Evolutionary conservation across 2,888 invertebrate genomes (phyloP), one percentile per base, ranked within the genome.

Genomic region (Lycophotia porphyrea): DNA sequence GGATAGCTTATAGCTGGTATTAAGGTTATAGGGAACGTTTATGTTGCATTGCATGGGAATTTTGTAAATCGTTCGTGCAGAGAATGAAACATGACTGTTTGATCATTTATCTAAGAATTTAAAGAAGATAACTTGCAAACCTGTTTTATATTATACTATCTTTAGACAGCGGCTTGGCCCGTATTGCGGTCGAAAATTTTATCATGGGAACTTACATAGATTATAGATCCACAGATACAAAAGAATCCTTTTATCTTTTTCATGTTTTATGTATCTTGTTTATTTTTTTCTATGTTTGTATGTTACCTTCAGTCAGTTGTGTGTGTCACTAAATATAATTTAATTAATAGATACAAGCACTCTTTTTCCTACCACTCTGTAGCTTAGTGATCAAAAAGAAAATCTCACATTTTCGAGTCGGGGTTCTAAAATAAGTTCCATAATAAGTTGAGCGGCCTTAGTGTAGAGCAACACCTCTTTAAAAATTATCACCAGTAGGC

Each of bases 1-100:
- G 67, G n/a, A 58, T 58, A 64, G 49, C 15, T 64, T 68, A 58
- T 64, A 9, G 58, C n/a, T 67, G 27, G 49, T 31, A 4, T 52
- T 71, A 21, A 47, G 55, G 61, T 58, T 15, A 39, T 52, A 27
- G 39, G 15, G 24, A 69, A 47, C 31, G 44, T 75, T 80, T 44
- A 39, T 13, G 34, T 73, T 66, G 31, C 8, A n/a, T 65, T 61
- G 31, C 31, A 34, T 55, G 44, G 18, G 9, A 13, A 18, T 63
- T 73, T 39, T 47, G 24, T 67, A 5, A 78, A 71, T 11, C 24
- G 18, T 70, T 60, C 2, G 24, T 21, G 13, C 1, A 27, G 4
- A 21, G 39, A 49, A 15, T 15, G 31, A 27, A 34, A 34, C n/a
- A 24, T 49, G n/a, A n/a, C 42, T 24, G 11, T 61, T 31, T 24